Base-by-base conservation (phyloP, 2,113 vertebrate species). In the Daphoenositta chrysoptera region DNA sequence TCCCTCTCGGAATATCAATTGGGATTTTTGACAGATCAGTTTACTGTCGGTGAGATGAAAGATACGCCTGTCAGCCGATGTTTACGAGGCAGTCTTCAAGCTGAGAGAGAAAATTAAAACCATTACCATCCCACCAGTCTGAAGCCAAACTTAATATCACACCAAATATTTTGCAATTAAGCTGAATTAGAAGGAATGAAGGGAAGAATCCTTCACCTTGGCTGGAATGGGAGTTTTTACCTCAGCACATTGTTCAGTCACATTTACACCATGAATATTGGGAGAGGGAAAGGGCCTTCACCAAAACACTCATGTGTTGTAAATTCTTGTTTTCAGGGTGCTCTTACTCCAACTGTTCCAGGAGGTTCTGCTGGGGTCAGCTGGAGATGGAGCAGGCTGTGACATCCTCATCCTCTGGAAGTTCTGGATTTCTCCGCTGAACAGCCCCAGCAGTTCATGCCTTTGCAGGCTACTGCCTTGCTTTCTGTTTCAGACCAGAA, bases 31-130 rank as follows among this genome's bases (percentile, higher is more conserved):
- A n/a, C 40, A 85, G 80, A 72, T 64, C 65, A 13, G 61, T 80
- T 53, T 88, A 30, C 91, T 87, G 27, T 31, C 89, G 84, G 77
- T 6, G 39, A 63, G 33, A 91, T 53, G 58, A 88, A 89, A 65
- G 57, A 68, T 78, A 35, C 12, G 31, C 76, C 78, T 83, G 70
- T 75, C 83, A 91, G 82, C 60, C 76, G 35, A 30, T 60, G 63
- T 83, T 94, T 83, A 35, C 13, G 3, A 83, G 88, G 72, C 92
- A 69, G 47, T 33, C 93, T 81, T 90, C 79, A 93, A 81, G 79
- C 63, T 50, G 61, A 47, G 80, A 88, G 63, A 77, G 71, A 63
- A 87, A 93, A 96, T 94, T 78, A 86, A 85, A 94, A 68, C 63
- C 61, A 64, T 91, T 91, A 53, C 75, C 65, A 69, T 56, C 64